phyloP scores from a whole-genome alignment of 2,888 invertebrate species.

The Gortyna flavago region DNA sequence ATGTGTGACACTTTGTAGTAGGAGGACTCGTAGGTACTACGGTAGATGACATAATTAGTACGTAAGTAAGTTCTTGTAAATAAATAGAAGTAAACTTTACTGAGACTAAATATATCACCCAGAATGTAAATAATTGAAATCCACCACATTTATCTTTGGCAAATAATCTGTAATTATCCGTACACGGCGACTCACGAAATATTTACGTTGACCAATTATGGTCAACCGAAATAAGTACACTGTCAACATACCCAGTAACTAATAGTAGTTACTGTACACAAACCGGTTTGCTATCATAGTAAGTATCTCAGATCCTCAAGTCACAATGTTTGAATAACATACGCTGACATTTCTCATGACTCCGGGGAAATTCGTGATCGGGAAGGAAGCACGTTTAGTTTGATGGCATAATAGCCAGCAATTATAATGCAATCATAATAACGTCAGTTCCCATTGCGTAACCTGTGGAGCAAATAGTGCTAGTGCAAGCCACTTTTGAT shows the following conservation, averaged over 20 bases:
- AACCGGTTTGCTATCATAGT: conserved; percentile 77
- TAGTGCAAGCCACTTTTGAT: conserved; percentile 71
- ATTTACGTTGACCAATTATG: conserved; percentile 80
- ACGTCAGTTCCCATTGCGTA: conserved; percentile 78
- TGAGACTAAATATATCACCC: conserved; percentile 11
- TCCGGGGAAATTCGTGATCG: conserved; percentile 82
- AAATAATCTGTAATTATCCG: conserved; percentile 77
- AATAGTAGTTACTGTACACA: conserved; percentile 69
- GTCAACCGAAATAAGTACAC: conserved; percentile 73
- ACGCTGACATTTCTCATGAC: conserved; percentile 84
- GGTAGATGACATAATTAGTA: neutral
- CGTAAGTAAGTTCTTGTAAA: conserved; percentile 4
- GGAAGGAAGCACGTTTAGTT: conserved; percentile 78
- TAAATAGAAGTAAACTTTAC: conserved; percentile 17
- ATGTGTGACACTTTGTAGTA: conserved; percentile 15
- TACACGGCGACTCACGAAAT: conserved; percentile 75
- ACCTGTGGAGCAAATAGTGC: conserved; percentile 59
- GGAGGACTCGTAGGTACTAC: conserved; percentile 1
- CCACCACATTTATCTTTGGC: conserved; percentile 71
- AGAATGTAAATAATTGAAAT: conserved; percentile 55
- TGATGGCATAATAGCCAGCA: conserved; percentile 78
- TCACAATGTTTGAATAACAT: conserved; percentile 68
- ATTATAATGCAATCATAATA: conserved; percentile 80
- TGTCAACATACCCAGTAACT: conserved; percentile 74
- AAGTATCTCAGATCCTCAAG: conserved; percentile 71